phyloP scores from a whole-genome alignment of 2,797 vertebrate species.

The Rhadinocentrus ornatus region DNA sequence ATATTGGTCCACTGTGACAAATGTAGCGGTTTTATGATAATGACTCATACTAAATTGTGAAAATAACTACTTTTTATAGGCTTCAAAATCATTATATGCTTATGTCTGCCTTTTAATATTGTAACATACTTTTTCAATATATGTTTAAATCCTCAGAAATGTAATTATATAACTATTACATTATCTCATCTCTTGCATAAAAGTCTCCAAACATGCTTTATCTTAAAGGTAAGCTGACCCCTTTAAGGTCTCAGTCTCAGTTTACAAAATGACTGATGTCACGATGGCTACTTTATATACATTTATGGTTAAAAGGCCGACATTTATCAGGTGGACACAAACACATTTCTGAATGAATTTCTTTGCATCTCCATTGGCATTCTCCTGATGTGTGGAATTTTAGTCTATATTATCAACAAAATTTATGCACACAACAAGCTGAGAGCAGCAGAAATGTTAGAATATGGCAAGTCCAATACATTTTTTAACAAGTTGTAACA shows the following conservation, averaged over 20 bases:
- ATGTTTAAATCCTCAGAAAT: not conserved
- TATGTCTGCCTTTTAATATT: not conserved
- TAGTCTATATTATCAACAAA: not conserved
- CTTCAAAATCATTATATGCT: not conserved
- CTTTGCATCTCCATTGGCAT: not conserved
- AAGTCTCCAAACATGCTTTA: not conserved
- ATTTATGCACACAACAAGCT: conserved; percentile 4
- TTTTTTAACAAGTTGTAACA: conserved; percentile 1
- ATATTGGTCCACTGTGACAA: not conserved
- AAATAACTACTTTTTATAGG: no score
- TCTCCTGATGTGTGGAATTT: not conserved
- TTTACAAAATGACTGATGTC: not conserved
- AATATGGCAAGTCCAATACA: not conserved
- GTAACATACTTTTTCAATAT: not conserved
- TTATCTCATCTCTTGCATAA: not conserved
- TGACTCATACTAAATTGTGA: no score
- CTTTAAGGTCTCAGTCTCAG: no score
- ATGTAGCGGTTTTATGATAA: no score
- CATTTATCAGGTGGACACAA: not conserved
- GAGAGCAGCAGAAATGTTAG: not conserved
- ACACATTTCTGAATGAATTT: not conserved
- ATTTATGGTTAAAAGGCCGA: not conserved
- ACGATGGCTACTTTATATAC: not conserved
- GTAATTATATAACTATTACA: not conserved
- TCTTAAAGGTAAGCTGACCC: not conserved